These are phyloP conservation scores for Thunnus albacares DNA, from an alignment of 2,797 vertebrate genomes.

Conservation along the genomic window DNA sequence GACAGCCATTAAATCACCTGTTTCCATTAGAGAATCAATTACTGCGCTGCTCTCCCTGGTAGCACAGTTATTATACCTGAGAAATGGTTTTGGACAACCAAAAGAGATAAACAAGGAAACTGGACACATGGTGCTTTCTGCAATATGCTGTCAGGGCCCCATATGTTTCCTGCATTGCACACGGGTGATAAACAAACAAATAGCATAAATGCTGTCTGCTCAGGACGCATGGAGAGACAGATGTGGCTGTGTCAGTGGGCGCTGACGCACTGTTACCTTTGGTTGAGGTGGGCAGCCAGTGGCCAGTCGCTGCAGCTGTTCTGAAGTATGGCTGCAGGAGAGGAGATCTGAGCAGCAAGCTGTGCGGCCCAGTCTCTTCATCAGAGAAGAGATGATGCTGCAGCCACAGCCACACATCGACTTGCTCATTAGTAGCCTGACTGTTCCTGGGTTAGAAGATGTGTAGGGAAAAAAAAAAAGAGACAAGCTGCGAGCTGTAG, in stretches of 20 bases:
- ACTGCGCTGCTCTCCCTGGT: conserved; percentile 88
- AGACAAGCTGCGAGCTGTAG: conserved; percentile 23
- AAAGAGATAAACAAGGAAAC: conserved; percentile 75
- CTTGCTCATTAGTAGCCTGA: conserved; percentile 90
- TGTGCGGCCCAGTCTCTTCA: conserved; percentile 98
- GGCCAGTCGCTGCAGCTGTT: conserved; percentile 96
- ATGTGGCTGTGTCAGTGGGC: conserved; percentile 19
- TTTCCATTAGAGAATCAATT: conserved; percentile 98
- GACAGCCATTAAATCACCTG: conserved; percentile 93
- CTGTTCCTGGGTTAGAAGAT: conserved; percentile 56
- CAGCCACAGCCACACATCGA: conserved; percentile 99
- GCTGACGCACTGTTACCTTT: conserved; percentile 90
- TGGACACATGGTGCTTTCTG: conserved; percentile 29
- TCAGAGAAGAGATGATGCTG: conserved; percentile 98
- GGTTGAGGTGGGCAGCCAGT: conserved; percentile 91
- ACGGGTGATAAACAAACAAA: not conserved
- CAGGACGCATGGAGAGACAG: conserved; percentile 2
- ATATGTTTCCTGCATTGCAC: conserved; percentile 28
- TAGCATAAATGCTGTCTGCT: conserved; percentile 1
- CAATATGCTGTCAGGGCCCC: conserved; percentile 21
- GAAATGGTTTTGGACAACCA: conserved; percentile 87
- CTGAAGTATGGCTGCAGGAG: conserved; percentile 94
- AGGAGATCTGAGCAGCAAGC: conserved; percentile 98
- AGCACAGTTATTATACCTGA: conserved; percentile 86
- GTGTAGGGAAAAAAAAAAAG: conserved; percentile 16